These are phyloP conservation scores for Lacanobia oleracea DNA, from an alignment of 2,888 invertebrate genomes.

Conservation along the genomic window DNA sequence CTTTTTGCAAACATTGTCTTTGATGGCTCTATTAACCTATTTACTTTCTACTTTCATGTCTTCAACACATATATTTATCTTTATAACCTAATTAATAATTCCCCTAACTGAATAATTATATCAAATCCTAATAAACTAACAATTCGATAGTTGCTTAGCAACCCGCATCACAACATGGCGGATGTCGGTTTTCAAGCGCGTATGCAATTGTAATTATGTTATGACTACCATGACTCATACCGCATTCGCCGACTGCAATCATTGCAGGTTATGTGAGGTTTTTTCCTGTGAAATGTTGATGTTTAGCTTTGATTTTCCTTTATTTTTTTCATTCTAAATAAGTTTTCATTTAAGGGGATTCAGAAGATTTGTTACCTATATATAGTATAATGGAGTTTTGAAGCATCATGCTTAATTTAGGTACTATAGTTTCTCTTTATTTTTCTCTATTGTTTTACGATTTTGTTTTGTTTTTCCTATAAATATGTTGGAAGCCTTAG, in stretches of 20 bases:
- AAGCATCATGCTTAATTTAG: not conserved
- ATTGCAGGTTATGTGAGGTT: constrained; percentile 24
- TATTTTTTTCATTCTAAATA: not conserved
- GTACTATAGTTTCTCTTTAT: not conserved
- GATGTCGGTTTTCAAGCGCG: constrained; percentile 18
- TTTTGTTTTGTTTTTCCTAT: not conserved
- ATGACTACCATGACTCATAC: constrained; percentile 21
- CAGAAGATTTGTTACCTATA: not conserved
- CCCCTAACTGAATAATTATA: constrained; percentile 35
- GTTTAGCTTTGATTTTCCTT: constrained; percentile 4
- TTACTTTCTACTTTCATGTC: constrained; percentile 22
- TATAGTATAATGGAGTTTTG: not conserved
- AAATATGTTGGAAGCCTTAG: too few species aligned
- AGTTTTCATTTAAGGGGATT: not conserved
- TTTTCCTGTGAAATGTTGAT: constrained; percentile 18
- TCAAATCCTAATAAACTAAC: constrained; percentile 33
- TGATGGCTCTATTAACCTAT: not conserved
- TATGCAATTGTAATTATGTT: constrained; percentile 31
- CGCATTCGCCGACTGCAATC: constrained; percentile 15
- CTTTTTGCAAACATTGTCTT: not conserved
- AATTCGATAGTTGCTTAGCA: constrained; percentile 68
- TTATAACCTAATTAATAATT: constrained; percentile 7
- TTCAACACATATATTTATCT: constrained; percentile 2
- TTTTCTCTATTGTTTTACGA: too few species aligned
- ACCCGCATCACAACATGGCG: constrained; percentile 52